phyloP scores from a whole-genome alignment of 2,113 vertebrate species.

The Cettia cetti region DNA sequence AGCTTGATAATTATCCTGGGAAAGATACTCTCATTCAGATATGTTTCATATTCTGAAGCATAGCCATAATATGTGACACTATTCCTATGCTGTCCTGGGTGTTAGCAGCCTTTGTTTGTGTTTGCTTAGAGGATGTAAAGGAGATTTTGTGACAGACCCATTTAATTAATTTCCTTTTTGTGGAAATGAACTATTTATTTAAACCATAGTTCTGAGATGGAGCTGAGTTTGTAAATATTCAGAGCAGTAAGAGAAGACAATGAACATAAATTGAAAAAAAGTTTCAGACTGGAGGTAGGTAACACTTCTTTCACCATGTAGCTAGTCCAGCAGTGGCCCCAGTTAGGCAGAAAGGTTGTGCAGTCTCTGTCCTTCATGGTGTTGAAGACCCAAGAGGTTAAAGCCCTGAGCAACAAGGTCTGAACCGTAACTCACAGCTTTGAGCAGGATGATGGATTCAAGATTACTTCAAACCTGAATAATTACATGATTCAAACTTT shows the following conservation, averaged over 20 bases:
- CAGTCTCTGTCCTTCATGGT: background rate
- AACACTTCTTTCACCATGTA: background rate
- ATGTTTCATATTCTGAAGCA: background rate
- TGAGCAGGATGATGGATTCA: background rate
- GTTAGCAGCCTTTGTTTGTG: background rate
- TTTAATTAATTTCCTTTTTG: background rate
- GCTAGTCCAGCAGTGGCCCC: background rate
- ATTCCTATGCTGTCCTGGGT: background rate
- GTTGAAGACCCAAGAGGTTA: background rate
- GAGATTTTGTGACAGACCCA: background rate
- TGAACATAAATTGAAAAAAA: background rate
- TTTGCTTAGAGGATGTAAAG: background rate
- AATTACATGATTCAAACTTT: background rate
- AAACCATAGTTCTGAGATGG: background rate
- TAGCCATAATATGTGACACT: background rate
- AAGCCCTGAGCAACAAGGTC: background rate
- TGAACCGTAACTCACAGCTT: background rate
- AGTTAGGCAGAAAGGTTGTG: background rate
- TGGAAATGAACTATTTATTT: background rate
- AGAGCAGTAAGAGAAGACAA: background rate
- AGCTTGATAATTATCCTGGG: background rate
- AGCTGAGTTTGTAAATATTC: background rate
- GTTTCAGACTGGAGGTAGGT: background rate
- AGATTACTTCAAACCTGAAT: background rate
- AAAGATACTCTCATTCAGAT: background rate